Conservation (phyloP, 2,797 vertebrate genomes). For the Lateolabrax maculatus region DNA sequence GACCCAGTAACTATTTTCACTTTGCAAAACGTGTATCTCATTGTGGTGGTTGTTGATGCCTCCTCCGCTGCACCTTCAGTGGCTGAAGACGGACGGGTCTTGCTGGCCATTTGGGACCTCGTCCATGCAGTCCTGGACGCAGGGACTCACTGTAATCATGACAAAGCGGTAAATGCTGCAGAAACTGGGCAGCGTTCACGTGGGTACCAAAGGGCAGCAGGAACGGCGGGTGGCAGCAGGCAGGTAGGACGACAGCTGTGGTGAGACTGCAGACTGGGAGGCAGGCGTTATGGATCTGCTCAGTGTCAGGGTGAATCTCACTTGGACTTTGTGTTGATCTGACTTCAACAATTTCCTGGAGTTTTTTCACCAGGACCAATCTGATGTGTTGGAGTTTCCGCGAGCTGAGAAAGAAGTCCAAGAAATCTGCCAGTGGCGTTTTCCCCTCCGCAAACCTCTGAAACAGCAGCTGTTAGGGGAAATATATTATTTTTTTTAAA, state of each 20-base stretch:
- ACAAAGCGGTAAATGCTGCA: slow-evolving; percentile 11
- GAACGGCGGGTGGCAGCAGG: slow-evolving; percentile 46
- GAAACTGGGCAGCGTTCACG: not conserved
- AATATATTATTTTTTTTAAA: not conserved
- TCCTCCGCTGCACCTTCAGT: slow-evolving; percentile 40
- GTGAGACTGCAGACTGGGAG: slow-evolving; percentile 31
- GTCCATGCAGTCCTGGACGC: not conserved
- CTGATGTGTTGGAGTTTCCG: slow-evolving; percentile 62
- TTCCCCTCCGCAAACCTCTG: slow-evolving; percentile 66
- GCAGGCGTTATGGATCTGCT: slow-evolving; percentile 8
- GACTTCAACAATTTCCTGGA: slow-evolving; percentile 49
- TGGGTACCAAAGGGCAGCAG: slow-evolving; percentile 49
- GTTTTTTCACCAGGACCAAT: slow-evolving; percentile 66
- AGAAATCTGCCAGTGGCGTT: slow-evolving; percentile 52
- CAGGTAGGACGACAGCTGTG: slow-evolving; percentile 49
- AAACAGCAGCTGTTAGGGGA: slow-evolving; percentile 63
- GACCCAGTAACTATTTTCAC: not conserved
- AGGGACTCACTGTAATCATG: slow-evolving; percentile 2
- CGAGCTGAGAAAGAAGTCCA: slow-evolving; percentile 59
- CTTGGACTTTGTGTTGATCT: slow-evolving; percentile 1
- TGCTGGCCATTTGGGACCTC: slow-evolving; percentile 34
- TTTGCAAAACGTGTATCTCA: slow-evolving; percentile 21
- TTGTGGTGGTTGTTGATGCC: slow-evolving; percentile 30
- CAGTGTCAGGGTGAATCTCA: not conserved
- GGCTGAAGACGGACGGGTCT: slow-evolving; percentile 53